These are phyloP conservation scores for Chrysemys picta DNA, from an alignment of 2,113 vertebrate species.

Conservation along the genomic window DNA sequence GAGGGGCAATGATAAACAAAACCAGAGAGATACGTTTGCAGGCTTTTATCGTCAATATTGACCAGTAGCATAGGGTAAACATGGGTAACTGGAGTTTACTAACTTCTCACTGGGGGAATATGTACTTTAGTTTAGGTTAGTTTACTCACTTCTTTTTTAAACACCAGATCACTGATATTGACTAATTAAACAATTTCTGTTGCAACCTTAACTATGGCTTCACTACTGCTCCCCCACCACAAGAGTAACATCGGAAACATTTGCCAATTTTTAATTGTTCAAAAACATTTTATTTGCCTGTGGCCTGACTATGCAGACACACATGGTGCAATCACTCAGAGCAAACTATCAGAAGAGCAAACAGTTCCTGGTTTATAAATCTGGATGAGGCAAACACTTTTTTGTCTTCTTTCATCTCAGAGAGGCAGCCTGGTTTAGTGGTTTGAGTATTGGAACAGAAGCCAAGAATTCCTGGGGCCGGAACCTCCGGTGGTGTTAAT, in stretches of 20 bases:
- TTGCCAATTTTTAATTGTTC: constrained; percentile 52
- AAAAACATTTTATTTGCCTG: constrained; percentile 46
- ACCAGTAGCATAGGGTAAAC: background rate
- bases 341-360: constrained; percentile 17
- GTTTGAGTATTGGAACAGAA: background rate
- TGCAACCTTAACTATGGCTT: constrained; percentile 58
- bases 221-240: constrained; percentile 22
- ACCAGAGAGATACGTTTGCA: constrained; percentile 22
- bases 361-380: constrained; percentile 13
- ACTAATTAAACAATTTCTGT: constrained; percentile 65
- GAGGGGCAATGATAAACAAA: constrained; percentile 46
- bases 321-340: background rate
- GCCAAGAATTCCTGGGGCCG: background rate
- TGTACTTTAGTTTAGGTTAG: background rate
- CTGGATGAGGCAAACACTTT: background rate
- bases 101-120: background rate
- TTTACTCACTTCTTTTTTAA: background rate
- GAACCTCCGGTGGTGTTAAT: background rate
- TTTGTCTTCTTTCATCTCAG: background rate
- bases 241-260: constrained; percentile 49
- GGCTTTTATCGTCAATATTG: background rate
- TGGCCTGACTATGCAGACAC: background rate
- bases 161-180: background rate
- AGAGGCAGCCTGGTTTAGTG: background rate
- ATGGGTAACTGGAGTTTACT: background rate